Conservation (phyloP, 2,113 vertebrate genomes). For the Condylura cristata region DNA sequence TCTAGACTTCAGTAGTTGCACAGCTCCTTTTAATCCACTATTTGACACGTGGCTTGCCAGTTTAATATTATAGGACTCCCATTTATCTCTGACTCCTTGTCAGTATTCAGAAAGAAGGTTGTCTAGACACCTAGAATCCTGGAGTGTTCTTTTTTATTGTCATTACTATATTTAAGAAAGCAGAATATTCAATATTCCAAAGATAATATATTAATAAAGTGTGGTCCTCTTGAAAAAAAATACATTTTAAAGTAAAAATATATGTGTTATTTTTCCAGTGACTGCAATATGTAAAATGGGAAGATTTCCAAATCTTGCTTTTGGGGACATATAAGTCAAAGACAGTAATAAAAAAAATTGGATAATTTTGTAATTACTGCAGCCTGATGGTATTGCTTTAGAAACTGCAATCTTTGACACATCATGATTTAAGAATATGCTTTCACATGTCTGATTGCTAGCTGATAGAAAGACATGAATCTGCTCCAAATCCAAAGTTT, state of each 20-base stretch:
- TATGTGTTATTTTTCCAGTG: constrained; percentile 14
- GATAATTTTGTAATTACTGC: constrained; percentile 27
- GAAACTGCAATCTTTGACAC: constrained; percentile 65
- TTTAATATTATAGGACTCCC: not conserved
- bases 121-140: not conserved
- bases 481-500: constrained; percentile 56
- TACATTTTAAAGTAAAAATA: constrained; percentile 53
- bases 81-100: not conserved
- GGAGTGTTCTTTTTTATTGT: not conserved
- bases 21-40: not conserved
- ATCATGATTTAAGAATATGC: constrained; percentile 69
- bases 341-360: constrained; percentile 40
- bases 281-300: constrained; percentile 23
- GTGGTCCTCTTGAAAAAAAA: not conserved
- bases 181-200: not conserved
- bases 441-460: constrained; percentile 72
- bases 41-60: not conserved
- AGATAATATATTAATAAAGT: constrained; percentile 38
- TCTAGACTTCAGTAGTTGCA: not conserved
- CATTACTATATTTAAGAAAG: not conserved
- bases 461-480: constrained; percentile 62
- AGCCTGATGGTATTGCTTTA: constrained; percentile 61
- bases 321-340: constrained; percentile 49
- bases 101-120: not conserved
- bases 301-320: constrained; percentile 27